Percentiles rank a stretch among this genome's conserved stretches.
phyloP scores from a whole-genome alignment of 1,140 invertebrate genomes.

The Bacillus rossius region DNA sequence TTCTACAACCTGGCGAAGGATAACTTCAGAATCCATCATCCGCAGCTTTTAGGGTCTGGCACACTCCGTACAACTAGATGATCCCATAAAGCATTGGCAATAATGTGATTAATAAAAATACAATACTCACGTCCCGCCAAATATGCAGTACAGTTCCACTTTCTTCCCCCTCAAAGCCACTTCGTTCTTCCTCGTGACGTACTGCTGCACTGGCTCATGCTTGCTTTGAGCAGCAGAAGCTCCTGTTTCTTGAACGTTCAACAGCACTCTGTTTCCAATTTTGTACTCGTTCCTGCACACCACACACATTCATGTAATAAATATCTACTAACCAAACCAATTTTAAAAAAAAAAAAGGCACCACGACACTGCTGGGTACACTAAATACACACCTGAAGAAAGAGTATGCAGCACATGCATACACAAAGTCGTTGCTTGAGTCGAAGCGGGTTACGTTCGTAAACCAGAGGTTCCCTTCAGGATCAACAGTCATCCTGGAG shows the following conservation, averaged over 20 bases:
- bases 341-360: background rate
- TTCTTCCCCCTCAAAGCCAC: constrained; percentile 75
- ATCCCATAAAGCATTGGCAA: too few relatives aligned
- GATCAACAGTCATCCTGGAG: constrained; percentile 88
- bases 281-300: constrained; percentile 76
- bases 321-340: background rate
- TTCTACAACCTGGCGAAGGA: too few relatives aligned
- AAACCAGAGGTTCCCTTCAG: constrained; percentile 89
- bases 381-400: constrained; percentile 48
- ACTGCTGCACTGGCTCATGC: constrained; percentile 69
- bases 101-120: too few relatives aligned
- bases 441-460: constrained; percentile 87
- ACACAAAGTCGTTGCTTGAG: constrained; percentile 72
- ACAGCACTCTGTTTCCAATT: constrained; percentile 72
- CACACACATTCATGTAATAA: background rate
- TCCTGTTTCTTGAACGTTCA: constrained; percentile 73
- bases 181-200: constrained; percentile 79
- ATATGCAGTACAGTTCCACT: constrained; percentile 83
- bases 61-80: too few relatives aligned
- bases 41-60: too few relatives aligned
- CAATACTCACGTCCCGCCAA: constrained; percentile 84
- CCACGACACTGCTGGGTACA: background rate
- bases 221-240: constrained; percentile 70
- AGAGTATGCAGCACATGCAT: constrained; percentile 86
- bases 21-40: too few relatives aligned